These are phyloP conservation scores for Ceratoteleas bidentatus DNA, from an alignment of 1,140 invertebrate genomes.

Conservation along the genomic window DNA sequence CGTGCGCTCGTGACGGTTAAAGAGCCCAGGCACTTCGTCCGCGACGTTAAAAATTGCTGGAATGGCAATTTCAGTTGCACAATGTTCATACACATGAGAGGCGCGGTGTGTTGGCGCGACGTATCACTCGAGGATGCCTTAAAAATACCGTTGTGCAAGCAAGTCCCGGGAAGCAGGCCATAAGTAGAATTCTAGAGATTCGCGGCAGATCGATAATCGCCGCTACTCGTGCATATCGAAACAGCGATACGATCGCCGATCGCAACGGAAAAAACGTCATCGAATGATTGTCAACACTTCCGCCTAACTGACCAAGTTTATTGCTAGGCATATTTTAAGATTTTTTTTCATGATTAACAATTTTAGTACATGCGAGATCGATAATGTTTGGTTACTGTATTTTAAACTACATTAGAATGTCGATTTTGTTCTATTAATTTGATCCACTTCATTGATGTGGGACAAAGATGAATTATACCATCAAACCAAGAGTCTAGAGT, in stretches of 20 bases:
- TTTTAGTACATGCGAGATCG: too few species aligned
- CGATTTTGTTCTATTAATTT: too few species aligned
- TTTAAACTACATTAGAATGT: too few species aligned
- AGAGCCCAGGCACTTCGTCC: not conserved
- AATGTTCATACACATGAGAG: conserved; percentile 37
- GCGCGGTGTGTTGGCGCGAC: conserved; percentile 39
- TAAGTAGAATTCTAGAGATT: conserved; percentile 65
- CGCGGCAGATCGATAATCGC: conserved; percentile 62
- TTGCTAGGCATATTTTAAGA: too few species aligned
- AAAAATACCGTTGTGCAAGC: conserved; percentile 68
- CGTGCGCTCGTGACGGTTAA: conserved; percentile 4
- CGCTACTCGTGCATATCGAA: conserved; percentile 60
- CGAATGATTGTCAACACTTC: conserved; percentile 3
- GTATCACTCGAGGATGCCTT: conserved; percentile 59
- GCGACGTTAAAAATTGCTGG: conserved; percentile 29
- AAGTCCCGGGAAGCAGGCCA: conserved; percentile 59
- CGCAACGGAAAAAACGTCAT: conserved; percentile 14
- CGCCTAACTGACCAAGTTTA: too few species aligned
- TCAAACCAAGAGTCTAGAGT: too few species aligned
- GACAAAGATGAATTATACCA: too few species aligned
- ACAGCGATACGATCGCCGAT: conserved; percentile 38
- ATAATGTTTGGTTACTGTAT: too few species aligned
- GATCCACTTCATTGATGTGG: too few species aligned
- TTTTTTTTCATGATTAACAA: too few species aligned
- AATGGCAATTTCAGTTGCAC: conserved; percentile 46